phyloP scores from a whole-genome alignment of 1,140 invertebrate species.

The Ceratitis capitata region DNA sequence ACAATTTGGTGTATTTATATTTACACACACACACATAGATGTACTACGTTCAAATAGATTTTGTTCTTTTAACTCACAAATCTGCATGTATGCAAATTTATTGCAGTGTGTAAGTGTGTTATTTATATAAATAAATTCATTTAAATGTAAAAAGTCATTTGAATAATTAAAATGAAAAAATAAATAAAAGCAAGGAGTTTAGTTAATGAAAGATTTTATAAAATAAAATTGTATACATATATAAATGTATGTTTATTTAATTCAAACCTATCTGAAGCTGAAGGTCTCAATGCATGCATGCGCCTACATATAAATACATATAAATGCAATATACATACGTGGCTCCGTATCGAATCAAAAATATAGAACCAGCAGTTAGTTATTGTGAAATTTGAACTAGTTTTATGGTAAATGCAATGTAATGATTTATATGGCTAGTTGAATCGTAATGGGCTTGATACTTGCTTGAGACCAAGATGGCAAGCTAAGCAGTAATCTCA shows the following conservation, averaged over 20 bases:
- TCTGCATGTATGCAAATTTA: neutral
- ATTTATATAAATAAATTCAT: conserved; percentile 9
- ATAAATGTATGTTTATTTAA: neutral
- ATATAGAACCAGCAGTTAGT: neutral
- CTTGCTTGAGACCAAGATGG: no score
- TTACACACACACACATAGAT: neutral
- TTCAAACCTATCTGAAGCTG: neutral
- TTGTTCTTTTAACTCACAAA: neutral
- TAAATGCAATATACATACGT: neutral
- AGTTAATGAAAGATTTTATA: neutral
- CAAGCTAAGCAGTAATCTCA: no score
- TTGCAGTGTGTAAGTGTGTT: neutral
- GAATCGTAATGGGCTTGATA: no score
- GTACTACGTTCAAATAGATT: neutral
- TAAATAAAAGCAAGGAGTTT: neutral
- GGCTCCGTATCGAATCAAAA: neutral
- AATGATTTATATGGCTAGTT: no score
- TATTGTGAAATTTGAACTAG: no score
- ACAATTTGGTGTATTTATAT: neutral
- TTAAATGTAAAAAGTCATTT: conserved; percentile 23
- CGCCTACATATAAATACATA: neutral
- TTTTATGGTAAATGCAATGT: no score
- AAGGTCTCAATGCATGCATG: neutral
- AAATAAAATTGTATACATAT: neutral
- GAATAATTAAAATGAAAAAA: neutral